Conservation (phyloP, 2,113 vertebrate genomes). For the Cottus gobio region DNA sequence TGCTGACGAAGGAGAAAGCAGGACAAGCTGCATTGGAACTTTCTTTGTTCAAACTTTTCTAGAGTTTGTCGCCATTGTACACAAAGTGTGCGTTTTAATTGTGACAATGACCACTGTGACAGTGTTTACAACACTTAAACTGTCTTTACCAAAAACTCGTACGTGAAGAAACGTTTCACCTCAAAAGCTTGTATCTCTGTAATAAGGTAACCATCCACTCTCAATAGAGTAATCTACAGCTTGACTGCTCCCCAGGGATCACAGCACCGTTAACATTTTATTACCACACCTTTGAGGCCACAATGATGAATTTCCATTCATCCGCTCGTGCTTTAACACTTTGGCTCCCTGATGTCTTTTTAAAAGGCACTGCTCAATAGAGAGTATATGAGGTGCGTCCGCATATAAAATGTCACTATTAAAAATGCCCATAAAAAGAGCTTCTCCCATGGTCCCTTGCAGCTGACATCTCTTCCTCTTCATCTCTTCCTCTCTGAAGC, state of each 20-base stretch:
- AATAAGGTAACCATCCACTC: slow-evolving; percentile 53
- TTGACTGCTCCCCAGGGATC: slow-evolving; percentile 58
- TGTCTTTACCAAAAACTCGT: neutral
- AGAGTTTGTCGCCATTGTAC: too few relatives aligned
- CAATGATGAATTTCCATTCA: slow-evolving; percentile 59
- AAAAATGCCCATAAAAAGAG: slow-evolving; percentile 59
- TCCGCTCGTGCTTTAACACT: slow-evolving; percentile 65
- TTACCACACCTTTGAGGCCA: slow-evolving; percentile 38
- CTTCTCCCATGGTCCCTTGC: slow-evolving; percentile 26
- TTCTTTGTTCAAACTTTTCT: too few relatives aligned
- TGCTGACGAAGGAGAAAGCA: too few relatives aligned
- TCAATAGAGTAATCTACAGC: slow-evolving; percentile 54
- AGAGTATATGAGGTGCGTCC: slow-evolving; percentile 60
- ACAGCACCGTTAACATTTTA: slow-evolving; percentile 59
- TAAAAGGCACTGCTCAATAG: slow-evolving; percentile 51
- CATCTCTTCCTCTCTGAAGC: slow-evolving; percentile 33
- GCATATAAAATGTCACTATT: slow-evolving; percentile 72
- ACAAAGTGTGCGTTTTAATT: too few relatives aligned
- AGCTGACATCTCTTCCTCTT: slow-evolving; percentile 42
- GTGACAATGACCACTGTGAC: neutral
- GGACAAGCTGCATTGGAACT: too few relatives aligned
- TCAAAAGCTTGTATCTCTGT: slow-evolving; percentile 33
- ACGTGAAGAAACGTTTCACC: neutral
- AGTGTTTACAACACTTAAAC: neutral
- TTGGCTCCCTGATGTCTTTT: slow-evolving; percentile 58